Evolutionary conservation across 2,888 invertebrate species (phyloP), one percentile per base, ranked within the genome.

Genomic region (Drosophila borborema): DNA sequence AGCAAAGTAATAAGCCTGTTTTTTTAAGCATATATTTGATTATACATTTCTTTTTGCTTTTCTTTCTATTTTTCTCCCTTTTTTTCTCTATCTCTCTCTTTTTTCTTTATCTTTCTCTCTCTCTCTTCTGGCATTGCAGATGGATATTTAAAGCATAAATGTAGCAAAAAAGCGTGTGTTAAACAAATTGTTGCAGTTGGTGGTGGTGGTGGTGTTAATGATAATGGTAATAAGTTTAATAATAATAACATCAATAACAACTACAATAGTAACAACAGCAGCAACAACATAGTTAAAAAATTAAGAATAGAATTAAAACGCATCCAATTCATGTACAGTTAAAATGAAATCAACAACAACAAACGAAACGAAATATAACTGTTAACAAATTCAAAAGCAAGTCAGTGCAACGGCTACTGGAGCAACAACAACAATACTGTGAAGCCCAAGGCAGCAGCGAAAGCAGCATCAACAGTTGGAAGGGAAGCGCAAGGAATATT

Each of bases 281-380:
- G 73, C 65, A 83, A 72, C 72, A 85, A 85, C 71, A 84, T 83
- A 71, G 88, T 91, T 81, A 91, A 92, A 83, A 90, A 91, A 70
- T 77, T 91, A 82, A 91, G 88, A 86, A 81, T 91, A 88, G 90
- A 91, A 84, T 83, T 92, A 77, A 92, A 92, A 86, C 89, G 88
- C 83, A 91, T 92, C 74, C 90, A 91, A 89, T 88, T 89, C 80
- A 77, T 92, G 92, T 92, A 92, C 90, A 92, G 92, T 85, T 90
- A 75, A 91, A 74, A 60, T 20, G 53, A 38, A 38, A 31, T 38
- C 38, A 53, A 28, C 10, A 55, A n/a, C 45, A 34, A 51, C 23
- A 46, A 38, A 70, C 34, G 20, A 67, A 20, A 49, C 38, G 53
- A 60, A 40, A 55, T 66, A 14, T 62, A 65, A 70, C 54, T 48